phyloP scores from a whole-genome alignment of 2,797 vertebrate genomes.

The Hirundo rustica region DNA sequence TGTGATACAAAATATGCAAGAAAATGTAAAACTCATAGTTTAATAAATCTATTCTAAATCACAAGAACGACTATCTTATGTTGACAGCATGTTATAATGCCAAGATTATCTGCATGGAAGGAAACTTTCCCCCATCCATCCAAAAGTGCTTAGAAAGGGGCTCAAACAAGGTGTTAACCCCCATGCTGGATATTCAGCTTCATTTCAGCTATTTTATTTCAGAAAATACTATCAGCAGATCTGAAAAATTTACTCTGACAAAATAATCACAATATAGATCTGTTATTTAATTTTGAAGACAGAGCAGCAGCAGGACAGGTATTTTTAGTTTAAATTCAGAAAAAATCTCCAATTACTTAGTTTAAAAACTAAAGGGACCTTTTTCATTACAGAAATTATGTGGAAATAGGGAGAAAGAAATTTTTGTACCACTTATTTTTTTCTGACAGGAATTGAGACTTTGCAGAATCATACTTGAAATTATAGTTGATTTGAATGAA shows the following conservation, averaged over 20 bases:
- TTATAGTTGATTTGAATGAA: neutral
- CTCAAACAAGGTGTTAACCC: neutral
- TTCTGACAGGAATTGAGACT: neutral
- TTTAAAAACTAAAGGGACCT: neutral
- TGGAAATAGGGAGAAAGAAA: neutral
- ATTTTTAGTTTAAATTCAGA: neutral
- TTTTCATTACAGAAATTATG: neutral
- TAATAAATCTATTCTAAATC: neutral
- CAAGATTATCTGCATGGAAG: neutral
- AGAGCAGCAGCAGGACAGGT: neutral
- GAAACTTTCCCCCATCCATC: neutral
- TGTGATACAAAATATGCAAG: neutral
- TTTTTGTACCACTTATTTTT: neutral
- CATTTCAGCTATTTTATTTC: neutral
- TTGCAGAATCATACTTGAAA: neutral
- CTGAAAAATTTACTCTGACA: neutral
- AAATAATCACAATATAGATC: neutral
- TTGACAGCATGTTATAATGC: neutral
- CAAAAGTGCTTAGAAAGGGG: neutral
- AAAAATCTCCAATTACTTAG: neutral
- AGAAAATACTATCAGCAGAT: neutral
- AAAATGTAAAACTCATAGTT: neutral
- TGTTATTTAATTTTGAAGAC: neutral
- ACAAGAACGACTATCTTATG: fast-evolving
- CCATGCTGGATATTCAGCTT: neutral